Conservation (phyloP, 2,797 vertebrate genomes). For the Craterocephalus amniculus region DNA sequence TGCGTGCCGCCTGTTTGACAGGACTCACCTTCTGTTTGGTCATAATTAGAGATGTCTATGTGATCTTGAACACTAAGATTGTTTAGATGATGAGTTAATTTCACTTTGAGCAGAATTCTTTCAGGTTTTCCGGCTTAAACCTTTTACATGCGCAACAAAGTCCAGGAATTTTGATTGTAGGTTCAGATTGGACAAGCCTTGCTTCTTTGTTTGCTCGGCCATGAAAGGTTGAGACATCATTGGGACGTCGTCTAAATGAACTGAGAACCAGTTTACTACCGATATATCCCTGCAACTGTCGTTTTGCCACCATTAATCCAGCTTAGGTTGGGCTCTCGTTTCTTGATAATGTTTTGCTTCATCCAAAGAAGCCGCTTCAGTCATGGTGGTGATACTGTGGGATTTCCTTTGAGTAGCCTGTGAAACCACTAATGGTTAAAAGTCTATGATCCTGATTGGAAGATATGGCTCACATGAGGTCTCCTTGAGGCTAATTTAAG, state of each 20-base stretch:
- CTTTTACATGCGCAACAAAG: neutral
- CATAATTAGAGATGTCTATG: neutral
- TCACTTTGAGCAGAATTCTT: neutral
- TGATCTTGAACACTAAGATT: neutral
- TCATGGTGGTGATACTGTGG: too few species aligned
- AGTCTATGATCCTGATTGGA: too few species aligned
- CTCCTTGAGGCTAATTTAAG: too few species aligned
- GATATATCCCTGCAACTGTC: too few species aligned
- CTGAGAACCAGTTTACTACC: neutral
- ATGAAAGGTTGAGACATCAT: neutral
- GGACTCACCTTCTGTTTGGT: slow-evolving; percentile 12
- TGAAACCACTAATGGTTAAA: too few species aligned
- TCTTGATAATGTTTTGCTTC: too few species aligned
- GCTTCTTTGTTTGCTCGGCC: neutral
- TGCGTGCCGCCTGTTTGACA: slow-evolving; percentile 12
- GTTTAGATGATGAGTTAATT: neutral
- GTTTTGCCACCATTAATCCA: neutral
- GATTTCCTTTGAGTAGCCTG: too few species aligned
- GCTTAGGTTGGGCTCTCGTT: neutral
- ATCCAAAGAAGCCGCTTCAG: too few species aligned
- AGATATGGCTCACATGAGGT: too few species aligned
- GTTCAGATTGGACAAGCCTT: too few species aligned
- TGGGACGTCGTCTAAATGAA: neutral
- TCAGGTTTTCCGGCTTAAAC: neutral
- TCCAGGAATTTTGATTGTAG: too few species aligned